Evolutionary conservation across 2,113 vertebrate genomes (phyloP).

Genomic region (Burhinus oedicnemus): DNA sequence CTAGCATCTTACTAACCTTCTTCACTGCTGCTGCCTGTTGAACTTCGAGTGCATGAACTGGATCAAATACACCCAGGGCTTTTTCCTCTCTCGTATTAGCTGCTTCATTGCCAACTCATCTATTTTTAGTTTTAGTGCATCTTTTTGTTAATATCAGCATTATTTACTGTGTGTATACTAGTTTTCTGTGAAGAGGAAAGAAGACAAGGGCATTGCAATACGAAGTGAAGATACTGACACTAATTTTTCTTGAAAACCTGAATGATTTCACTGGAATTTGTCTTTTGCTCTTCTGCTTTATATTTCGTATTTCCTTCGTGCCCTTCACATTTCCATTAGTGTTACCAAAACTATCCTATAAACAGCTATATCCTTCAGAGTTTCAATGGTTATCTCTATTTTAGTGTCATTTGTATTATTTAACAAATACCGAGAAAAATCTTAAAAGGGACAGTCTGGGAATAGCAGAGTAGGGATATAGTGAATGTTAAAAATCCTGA

Average conservation of each 20-base stretch:
- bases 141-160: not conserved
- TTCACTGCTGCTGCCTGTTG: not conserved
- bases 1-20: not conserved
- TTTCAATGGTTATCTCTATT: not conserved
- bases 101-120: not conserved
- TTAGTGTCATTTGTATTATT: not conserved
- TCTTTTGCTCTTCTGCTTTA: not conserved
- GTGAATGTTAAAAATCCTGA: not conserved
- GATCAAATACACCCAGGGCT: not conserved
- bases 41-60: not conserved
- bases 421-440: not conserved
- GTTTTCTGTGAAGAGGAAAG: not conserved
- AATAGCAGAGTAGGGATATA: not conserved
- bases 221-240: not conserved
- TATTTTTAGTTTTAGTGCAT: not conserved
- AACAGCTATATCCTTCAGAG: not conserved
- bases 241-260: not conserved
- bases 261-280: not conserved
- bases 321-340: not conserved
- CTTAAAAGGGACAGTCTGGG: not conserved
- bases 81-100: not conserved
- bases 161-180: not conserved
- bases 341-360: not conserved
- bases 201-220: not conserved
- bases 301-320: not conserved